Conservation (phyloP, 2,113 vertebrate species). For the Synchiropus splendidus region DNA sequence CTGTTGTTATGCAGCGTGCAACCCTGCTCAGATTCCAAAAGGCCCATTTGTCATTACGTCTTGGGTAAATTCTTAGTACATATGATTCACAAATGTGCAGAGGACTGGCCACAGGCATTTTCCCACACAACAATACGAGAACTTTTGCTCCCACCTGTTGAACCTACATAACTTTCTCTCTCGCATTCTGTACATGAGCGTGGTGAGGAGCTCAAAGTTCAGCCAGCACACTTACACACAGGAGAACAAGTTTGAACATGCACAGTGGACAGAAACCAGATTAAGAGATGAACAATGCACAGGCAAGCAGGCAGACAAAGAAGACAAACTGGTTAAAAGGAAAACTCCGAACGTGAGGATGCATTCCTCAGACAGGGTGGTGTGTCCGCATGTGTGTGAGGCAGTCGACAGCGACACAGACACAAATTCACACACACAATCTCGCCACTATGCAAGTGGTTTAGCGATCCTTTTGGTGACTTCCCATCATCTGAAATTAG, state of each 20-base stretch:
- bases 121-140: slow-evolving; percentile 1
- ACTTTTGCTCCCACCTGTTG: slow-evolving; percentile 9
- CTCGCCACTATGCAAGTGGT: slow-evolving; percentile 44
- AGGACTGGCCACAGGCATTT: not conserved
- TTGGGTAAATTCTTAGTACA: slow-evolving; percentile 4
- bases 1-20: no score
- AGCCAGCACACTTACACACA: slow-evolving; percentile 29
- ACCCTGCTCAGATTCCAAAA: no score
- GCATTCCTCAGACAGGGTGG: slow-evolving; percentile 62
- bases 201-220: slow-evolving; percentile 46
- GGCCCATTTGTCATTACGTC: no score
- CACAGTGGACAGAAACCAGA: slow-evolving; percentile 6
- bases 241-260: slow-evolving; percentile 54
- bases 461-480: slow-evolving; percentile 56
- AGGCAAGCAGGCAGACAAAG: slow-evolving; percentile 19
- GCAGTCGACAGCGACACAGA: slow-evolving; percentile 40
- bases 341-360: slow-evolving; percentile 57
- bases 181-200: slow-evolving; percentile 3
- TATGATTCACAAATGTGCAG: no score
- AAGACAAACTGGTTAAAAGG: slow-evolving; percentile 46
- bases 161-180: no score
- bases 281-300: not conserved
- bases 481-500: slow-evolving; percentile 66
- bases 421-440: slow-evolving; percentile 32
- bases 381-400: slow-evolving; percentile 25